Base-by-base conservation (phyloP, 2,888 invertebrate species). In the Erebia palarica region DNA sequence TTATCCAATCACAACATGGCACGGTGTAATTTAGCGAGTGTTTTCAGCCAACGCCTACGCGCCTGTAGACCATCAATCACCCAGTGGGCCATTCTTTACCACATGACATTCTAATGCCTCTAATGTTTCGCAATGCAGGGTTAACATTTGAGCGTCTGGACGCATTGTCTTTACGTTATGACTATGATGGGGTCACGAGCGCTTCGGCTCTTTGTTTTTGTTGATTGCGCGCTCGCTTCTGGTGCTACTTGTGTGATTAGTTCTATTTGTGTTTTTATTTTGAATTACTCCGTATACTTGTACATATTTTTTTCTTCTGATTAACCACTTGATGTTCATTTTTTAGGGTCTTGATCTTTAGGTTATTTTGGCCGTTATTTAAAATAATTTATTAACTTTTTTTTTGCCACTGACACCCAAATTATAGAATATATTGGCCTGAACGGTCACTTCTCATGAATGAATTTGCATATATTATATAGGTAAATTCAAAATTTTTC, bases 31-130 rank as follows among this genome's bases (percentile, higher is more conserved):
- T 87, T 87, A 84, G 86, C 86, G 82, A 80, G 81, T 82, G 85
- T 87, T 87, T 86, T 89, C 87, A 78, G 81, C 86, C 82, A 81
- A 86, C 86, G 85, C 89, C 87, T 84, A 88, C 89, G 83, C 86
- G 80, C 75, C 71, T 70, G 75, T 73, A 70, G 77, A 79, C 85
- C 83, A 92, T 91, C 91, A 90, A 91, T 92, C 92, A 90, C 80
- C 75, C 79, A 76, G 80, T 81, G 81, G 81, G 83, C 86, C 82
- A 84, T 86, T 84, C 83, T 85, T 88, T 88, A 86, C 84, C 85
- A 82, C 84, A 84, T 87, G 91, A 90, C 91, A 85, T 86, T 88
- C 87, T 91, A 90, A 91, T 91, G 86, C 84, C 81, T 81, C 80
- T 80, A 80, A 82, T 86, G 84, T 88, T 86, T 87, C 81, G 86